These are phyloP conservation scores for Gymnodraco acuticeps DNA, from an alignment of 2,797 vertebrate genomes.

Conservation along the genomic window DNA sequence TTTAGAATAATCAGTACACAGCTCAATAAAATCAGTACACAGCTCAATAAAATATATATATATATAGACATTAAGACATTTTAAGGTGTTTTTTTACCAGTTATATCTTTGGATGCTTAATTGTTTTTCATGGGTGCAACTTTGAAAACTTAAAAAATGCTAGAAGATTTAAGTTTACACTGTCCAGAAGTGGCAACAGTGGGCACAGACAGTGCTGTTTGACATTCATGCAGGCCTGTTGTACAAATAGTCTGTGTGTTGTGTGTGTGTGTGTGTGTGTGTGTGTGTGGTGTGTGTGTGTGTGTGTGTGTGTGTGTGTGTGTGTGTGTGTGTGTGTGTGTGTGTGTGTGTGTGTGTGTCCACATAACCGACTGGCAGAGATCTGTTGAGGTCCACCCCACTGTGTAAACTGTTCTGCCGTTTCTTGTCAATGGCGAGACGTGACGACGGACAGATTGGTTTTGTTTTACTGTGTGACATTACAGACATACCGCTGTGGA, in stretches of 20 bases:
- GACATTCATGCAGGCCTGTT: constrained; percentile 24
- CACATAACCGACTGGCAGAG: constrained; percentile 37
- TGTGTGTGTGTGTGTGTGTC: constrained; percentile 13
- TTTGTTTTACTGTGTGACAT: constrained; percentile 10
- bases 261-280: constrained; percentile 4
- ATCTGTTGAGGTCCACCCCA: constrained; percentile 46
- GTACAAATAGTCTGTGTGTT: constrained; percentile 51
- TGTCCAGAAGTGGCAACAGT: background rate
- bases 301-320: constrained; percentile 16
- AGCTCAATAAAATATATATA: too few species aligned
- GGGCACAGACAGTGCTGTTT: constrained; percentile 20
- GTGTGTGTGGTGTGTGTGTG: constrained; percentile 10
- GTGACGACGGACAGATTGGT: constrained; percentile 6
- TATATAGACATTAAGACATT: too few species aligned
- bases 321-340: background rate
- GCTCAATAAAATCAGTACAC: too few species aligned
- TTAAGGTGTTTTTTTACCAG: too few species aligned
- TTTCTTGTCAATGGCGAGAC: constrained; percentile 22
- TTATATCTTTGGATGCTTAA: background rate
- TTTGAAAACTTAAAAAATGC: background rate
- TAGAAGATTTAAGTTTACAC: background rate
- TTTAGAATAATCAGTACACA: too few species aligned
- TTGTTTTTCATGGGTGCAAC: background rate
- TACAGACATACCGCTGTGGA: constrained; percentile 23
- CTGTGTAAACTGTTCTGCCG: constrained; percentile 36